Evolutionary conservation across 2,888 invertebrate species (phyloP).

Genomic region (Caenorhabditis imperialis): DNA sequence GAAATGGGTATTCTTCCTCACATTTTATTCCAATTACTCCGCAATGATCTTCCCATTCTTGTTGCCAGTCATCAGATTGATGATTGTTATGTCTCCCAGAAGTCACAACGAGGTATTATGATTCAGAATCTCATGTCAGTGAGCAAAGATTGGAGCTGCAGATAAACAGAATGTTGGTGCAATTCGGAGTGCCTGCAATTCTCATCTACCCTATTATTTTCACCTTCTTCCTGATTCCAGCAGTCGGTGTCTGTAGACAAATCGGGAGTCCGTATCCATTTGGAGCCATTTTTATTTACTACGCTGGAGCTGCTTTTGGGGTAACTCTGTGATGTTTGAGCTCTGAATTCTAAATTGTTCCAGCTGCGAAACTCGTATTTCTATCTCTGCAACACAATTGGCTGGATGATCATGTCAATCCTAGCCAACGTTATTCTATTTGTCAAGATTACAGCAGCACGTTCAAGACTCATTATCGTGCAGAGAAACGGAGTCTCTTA

Average conservation of each 20-base stretch:
- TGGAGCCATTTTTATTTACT: constrained; percentile 21
- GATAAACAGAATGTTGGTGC: constrained; percentile 14
- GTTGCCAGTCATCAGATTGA: constrained; percentile 8
- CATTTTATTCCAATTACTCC: constrained; percentile 21
- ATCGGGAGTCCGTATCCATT: constrained; percentile 14
- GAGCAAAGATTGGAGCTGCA: not conserved
- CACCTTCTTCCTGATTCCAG: constrained; percentile 29
- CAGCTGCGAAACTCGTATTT: constrained; percentile 17
- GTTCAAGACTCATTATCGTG: not conserved
- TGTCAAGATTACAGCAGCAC: constrained; percentile 1
- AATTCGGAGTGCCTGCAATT: constrained; percentile 3
- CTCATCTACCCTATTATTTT: constrained; percentile 19
- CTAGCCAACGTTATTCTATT: constrained; percentile 3
- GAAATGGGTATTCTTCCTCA: constrained; percentile 2
- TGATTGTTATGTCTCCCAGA: constrained; percentile 14
- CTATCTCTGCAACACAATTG: constrained; percentile 7
- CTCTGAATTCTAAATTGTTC: not conserved
- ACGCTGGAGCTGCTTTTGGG: constrained; percentile 4
- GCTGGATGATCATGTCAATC: constrained; percentile 8
- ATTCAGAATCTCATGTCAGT: too few relatives aligned
- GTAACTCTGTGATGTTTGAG: constrained; percentile 6
- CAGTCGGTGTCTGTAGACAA: constrained; percentile 27
- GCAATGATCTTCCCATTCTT: constrained; percentile 17
- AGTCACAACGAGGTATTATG: constrained; percentile 9
- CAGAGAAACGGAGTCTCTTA: not conserved